Evolutionary conservation across 2,113 vertebrate species (phyloP).

Genomic region (Egretta garzetta): DNA sequence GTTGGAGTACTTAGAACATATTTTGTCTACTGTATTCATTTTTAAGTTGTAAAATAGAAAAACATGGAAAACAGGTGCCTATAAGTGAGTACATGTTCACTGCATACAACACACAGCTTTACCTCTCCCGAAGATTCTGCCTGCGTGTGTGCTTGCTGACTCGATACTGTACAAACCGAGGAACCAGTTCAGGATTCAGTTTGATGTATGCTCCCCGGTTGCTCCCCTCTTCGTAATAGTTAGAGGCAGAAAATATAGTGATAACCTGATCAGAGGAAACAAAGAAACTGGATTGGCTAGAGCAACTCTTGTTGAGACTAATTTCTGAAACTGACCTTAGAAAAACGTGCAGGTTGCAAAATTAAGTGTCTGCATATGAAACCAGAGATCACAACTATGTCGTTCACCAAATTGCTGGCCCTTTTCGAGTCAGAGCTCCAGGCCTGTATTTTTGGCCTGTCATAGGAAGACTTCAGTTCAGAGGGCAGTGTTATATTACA

Average conservation of each 20-base stretch:
- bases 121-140: slow-evolving; percentile 88
- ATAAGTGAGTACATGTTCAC: neutral
- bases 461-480: neutral
- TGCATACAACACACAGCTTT: neutral
- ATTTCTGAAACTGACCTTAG: neutral
- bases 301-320: neutral
- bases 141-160: slow-evolving; percentile 81
- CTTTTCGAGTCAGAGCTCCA: neutral
- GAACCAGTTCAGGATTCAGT: slow-evolving; percentile 78
- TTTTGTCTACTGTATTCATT: neutral
- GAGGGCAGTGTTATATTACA: neutral
- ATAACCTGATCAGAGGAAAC: slow-evolving; percentile 81
- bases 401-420: neutral
- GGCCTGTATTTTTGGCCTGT: neutral
- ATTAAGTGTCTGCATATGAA: neutral
- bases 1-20: neutral
- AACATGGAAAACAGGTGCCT: neutral
- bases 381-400: neutral
- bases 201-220: slow-evolving; percentile 94
- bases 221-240: slow-evolving; percentile 96
- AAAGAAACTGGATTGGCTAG: neutral
- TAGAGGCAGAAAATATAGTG: slow-evolving; percentile 97
- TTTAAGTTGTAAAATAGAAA: neutral
- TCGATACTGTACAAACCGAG: slow-evolving; percentile 92
- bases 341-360: neutral